Evolutionary conservation across 2,113 vertebrate genomes (phyloP), one percentile per base, ranked within the genome.

Genomic region (Mastomys coucha): DNA sequence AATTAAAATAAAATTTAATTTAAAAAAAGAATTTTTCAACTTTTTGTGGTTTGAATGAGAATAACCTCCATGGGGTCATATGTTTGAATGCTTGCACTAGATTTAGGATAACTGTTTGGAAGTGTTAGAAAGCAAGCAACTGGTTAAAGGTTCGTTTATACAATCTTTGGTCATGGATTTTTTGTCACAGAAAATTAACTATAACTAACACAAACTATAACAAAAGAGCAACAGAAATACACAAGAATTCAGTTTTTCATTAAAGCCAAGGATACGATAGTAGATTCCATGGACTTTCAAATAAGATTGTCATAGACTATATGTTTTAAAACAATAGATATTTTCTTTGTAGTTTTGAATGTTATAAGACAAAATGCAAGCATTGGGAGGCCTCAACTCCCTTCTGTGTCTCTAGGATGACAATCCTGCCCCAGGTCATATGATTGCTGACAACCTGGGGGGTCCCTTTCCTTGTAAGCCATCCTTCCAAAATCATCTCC

Each of bases 381-480:
- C 13, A 20, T 1, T 26, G 12, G 16, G 42, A 78, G 51, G 10
- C 4, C 9, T 8, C 39, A 9, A 14, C 22, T 26, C 33, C 33
- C 26, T 85, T 4, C 7, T 1, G 33, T 36, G 80, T 39, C 8
- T 31, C 8, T 1, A 39, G 2, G 14, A n/a, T 19, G 17, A 45
- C 11, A 70, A 9, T 2, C n/a, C 8, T 42, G 33, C 22, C 65
- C 42, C 9, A 60, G 24, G 4, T 69, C 12, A 12, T 8, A 33
- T 58, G 36, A 49, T 42, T 28, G 5, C 7, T n/a, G 70, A 45
- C 42, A 67, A 60, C 7, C 16, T 51, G n/a, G 26, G 4, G 33
- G 7, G 0, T 0, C 88, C 69, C 58, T 24, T 53, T 11, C 36
- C 14, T 56, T 75, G 9, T 1, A 76, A 72, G n/a, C 0, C 9